Percentiles rank a stretch among this genome's conserved stretches.
Evolutionary conservation across 2,888 invertebrate species (phyloP).

Genomic region (Parthenolecanium corni): DNA sequence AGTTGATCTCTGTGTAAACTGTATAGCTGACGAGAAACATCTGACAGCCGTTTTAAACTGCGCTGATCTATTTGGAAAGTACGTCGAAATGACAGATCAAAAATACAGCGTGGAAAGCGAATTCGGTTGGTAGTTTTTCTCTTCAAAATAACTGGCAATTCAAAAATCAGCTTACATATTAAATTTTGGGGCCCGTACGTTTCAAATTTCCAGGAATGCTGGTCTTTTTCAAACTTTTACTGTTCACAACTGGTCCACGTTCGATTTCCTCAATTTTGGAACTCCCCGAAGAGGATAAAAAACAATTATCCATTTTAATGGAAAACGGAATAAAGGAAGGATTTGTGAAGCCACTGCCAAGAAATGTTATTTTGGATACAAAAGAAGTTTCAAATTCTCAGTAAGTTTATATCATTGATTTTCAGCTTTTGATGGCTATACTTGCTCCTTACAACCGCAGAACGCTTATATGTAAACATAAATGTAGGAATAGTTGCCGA

Average conservation of each 20-base stretch:
- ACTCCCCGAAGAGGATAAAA: conserved; percentile 43
- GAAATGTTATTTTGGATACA: conserved; percentile 29
- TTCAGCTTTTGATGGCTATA: no score
- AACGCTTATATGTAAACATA: no score
- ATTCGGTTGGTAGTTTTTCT: background rate
- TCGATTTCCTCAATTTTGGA: conserved; percentile 44
- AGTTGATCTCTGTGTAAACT: conserved; percentile 47
- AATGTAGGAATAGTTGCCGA: no score
- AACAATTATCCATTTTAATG: conserved; percentile 45
- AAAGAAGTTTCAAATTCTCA: no score
- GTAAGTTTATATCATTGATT: no score
- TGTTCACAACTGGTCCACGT: conserved; percentile 48
- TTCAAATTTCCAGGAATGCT: background rate
- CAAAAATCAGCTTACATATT: no score
- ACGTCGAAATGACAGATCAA: conserved; percentile 49
- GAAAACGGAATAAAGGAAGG: conserved; percentile 52
- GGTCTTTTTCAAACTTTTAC: conserved; percentile 30
- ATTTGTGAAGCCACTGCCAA: conserved; percentile 53
- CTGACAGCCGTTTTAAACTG: conserved; percentile 44
- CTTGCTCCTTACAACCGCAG: no score
- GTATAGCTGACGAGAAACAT: conserved; percentile 46
- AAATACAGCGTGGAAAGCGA: conserved; percentile 40
- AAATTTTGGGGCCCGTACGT: no score
- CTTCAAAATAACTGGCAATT: no score
- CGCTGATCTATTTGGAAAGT: conserved; percentile 46